Base-by-base conservation (phyloP, 2,113 vertebrate species). In the Strix uralensis region DNA sequence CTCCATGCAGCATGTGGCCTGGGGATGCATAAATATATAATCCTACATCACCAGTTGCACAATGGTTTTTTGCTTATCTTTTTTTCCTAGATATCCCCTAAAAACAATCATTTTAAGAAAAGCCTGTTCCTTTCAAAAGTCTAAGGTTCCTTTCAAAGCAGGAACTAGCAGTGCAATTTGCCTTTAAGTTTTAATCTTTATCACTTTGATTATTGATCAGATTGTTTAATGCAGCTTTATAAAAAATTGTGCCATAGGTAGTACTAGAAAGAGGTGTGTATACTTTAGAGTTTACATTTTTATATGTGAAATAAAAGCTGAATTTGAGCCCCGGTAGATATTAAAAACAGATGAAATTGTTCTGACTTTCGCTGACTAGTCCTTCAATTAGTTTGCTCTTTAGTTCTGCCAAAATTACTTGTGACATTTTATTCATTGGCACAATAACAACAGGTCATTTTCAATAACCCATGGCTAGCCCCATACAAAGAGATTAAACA, bases 401-500 rank as follows among this genome's bases (percentile, higher is more conserved):
- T 79, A 96, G 54, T 44, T 93, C 69, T 97, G 88, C 79, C 78
- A 78, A 77, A 97, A 97, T 97, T 91, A 93, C 63, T 96, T 88
- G 32, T 94, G 96, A 95, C 83, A 80, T 95, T 93, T 92, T 92
- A 92, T 93, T 97, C 90, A 87, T 16, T 95, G 88, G 91, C 95
- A 97, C 44, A 67, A 81, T 86, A 92, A 81, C 90, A 92, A 11
- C 46, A 82, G 95, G 83, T 93, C 95, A 93, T 95, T 97, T 95
- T 72, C 89, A 94, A 73, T 97, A 96, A 98, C 91, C 88, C 81
- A 34, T 84, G 83, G 46, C 74, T 93, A 96, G 86, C 77, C 61
- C 77, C 92, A 94, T n/a, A 86, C 83, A 96, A 96, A 89, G 92
- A 95, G 92, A 89, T 86, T 96, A 96, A 97, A 52, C 61, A 95